Evolutionary conservation across 2,113 vertebrate genomes (phyloP).

Genomic region (Forbesichthys papilliferus): DNA sequence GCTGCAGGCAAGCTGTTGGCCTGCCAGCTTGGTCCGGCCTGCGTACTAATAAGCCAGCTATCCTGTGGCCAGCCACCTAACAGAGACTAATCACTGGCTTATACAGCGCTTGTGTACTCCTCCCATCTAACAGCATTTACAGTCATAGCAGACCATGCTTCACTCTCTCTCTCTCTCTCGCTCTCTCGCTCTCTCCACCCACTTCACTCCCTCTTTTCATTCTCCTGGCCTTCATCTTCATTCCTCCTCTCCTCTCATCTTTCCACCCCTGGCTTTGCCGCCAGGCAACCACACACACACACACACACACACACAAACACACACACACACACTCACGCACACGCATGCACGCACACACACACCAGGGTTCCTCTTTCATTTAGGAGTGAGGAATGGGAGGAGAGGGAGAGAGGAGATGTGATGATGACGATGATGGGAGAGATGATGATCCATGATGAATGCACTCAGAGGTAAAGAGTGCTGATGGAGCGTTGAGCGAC

Average conservation of each 20-base stretch:
- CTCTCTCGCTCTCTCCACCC: background rate
- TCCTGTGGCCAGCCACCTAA: constrained; percentile 25
- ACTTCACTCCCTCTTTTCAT: background rate
- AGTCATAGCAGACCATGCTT: constrained; percentile 47
- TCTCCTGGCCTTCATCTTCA: background rate
- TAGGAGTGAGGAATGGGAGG: constrained; percentile 56
- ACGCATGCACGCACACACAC: too few species aligned
- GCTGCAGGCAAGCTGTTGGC: constrained; percentile 10
- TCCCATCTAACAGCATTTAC: constrained; percentile 44
- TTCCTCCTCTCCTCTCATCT: constrained; percentile 11
- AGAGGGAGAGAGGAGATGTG: constrained; percentile 55
- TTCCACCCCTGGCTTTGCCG: constrained; percentile 15
- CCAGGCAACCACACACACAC: constrained; percentile 21
- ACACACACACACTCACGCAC: background rate
- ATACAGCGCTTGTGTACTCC: constrained; percentile 33
- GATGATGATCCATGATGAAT: constrained; percentile 77
- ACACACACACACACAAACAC: constrained; percentile 13
- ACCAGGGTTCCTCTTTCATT: constrained; percentile 72
- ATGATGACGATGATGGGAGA: constrained; percentile 71
- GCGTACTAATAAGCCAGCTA: constrained; percentile 45
- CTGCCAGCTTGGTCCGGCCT: constrained; percentile 30
- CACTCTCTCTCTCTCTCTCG: constrained; percentile 1
- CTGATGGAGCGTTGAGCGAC: constrained; percentile 45
- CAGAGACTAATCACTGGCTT: constrained; percentile 44
- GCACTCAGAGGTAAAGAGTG: constrained; percentile 65